Percentiles rank a stretch among this genome's conserved stretches.
phyloP scores from a whole-genome alignment of 2,113 vertebrate species.

The Otocyon megalotis region DNA sequence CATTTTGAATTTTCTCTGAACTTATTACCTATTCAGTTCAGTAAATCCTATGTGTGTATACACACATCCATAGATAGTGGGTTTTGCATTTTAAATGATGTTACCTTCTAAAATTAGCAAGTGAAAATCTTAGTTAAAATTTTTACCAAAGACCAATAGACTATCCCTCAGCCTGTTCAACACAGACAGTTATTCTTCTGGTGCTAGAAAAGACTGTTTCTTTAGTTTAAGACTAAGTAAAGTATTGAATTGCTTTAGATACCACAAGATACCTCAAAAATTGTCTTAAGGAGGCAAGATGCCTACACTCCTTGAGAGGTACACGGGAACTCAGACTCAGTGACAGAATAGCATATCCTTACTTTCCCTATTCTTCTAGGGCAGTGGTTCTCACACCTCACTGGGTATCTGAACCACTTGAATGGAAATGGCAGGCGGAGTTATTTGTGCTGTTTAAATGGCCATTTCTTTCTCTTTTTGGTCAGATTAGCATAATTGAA shows the following conservation, averaged over 20 bases:
- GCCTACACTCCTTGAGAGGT: neutral
- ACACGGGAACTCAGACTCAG: neutral
- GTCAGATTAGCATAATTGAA: neutral
- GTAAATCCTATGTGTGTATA: neutral
- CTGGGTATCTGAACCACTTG: neutral
- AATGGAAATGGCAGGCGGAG: neutral
- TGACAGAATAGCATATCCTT: neutral
- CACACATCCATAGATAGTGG: neutral
- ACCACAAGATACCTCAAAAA: neutral
- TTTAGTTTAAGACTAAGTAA: conserved; percentile 1
- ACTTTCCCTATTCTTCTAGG: neutral
- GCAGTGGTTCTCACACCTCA: neutral
- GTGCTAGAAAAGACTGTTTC: neutral
- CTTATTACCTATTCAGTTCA: neutral
- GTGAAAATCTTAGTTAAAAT: conserved; percentile 29
- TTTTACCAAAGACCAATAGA: neutral
- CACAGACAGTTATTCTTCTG: neutral
- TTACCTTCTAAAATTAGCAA: conserved; percentile 27
- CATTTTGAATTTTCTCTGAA: neutral
- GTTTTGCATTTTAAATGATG: neutral
- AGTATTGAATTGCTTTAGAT: conserved; percentile 33
- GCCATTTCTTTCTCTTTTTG: neutral
- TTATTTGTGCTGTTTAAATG: neutral
- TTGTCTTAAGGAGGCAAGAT: neutral
- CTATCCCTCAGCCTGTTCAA: neutral